phyloP scores from a whole-genome alignment of 2,888 invertebrate genomes.

The Hetaerina titia region DNA sequence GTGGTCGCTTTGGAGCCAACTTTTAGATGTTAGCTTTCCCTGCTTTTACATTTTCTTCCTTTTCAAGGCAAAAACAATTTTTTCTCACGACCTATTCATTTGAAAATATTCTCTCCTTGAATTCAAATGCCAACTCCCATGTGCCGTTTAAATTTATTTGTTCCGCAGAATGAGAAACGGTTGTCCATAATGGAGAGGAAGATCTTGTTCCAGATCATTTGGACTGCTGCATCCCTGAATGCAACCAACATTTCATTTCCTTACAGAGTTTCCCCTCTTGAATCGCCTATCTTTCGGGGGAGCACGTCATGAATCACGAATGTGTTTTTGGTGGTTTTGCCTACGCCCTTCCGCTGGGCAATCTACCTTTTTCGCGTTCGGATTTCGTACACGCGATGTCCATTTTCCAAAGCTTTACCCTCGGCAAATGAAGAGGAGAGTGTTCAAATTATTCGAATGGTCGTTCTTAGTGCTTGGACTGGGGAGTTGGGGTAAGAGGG shows the following conservation, averaged over 20 bases:
- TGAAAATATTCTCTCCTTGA: neutral
- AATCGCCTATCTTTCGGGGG: too few relatives aligned
- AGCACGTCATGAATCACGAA: too few relatives aligned
- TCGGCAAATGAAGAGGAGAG: too few relatives aligned
- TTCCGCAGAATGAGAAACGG: neutral
- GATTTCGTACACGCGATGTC: too few relatives aligned
- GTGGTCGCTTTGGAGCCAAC: neutral
- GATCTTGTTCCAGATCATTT: neutral
- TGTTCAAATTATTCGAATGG: too few relatives aligned
- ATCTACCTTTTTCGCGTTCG: too few relatives aligned
- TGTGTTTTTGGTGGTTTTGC: too few relatives aligned
- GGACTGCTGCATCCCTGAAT: neutral
- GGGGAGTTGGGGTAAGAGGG: neutral
- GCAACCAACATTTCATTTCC: neutral
- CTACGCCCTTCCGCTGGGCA: too few relatives aligned
- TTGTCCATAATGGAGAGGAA: neutral
- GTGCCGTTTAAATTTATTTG: neutral
- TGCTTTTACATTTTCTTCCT: neutral
- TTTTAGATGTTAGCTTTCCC: neutral
- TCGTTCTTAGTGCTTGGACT: neutral
- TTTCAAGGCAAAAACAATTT: neutral
- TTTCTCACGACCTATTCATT: neutral
- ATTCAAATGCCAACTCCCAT: neutral
- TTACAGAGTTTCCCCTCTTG: neutral
- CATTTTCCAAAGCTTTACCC: too few relatives aligned